phyloP scores from a whole-genome alignment of 2,888 invertebrate genomes.

The Neoscelio sp. region DNA sequence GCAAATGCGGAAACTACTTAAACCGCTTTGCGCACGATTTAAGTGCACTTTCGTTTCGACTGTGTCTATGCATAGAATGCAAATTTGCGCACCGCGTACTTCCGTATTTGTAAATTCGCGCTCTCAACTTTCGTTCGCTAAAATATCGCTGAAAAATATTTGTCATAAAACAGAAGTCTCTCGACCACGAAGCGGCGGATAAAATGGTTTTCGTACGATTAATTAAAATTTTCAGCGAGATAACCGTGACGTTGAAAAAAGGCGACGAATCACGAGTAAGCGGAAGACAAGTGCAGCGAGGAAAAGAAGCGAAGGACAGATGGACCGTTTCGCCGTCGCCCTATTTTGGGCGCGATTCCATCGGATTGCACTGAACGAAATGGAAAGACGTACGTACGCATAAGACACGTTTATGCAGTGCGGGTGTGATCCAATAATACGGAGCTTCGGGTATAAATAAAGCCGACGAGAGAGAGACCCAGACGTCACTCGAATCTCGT shows the following conservation, averaged over 20 bases:
- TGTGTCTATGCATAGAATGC: conserved; percentile 76
- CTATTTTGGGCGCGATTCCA: conserved; percentile 67
- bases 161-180: too few species aligned
- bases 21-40: conserved; percentile 47
- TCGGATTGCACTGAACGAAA: conserved; percentile 70
- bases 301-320: conserved; percentile 63
- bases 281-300: conserved; percentile 38
- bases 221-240: conserved; percentile 6
- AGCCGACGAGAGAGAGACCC: conserved; percentile 74
- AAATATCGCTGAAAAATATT: too few species aligned
- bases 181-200: neutral
- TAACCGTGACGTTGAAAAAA: conserved; percentile 9
- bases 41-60: conserved; percentile 59
- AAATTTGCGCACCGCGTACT: conserved; percentile 76
- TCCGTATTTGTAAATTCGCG: conserved; percentile 41
- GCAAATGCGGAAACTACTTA: conserved; percentile 59
- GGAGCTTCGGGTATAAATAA: conserved; percentile 82
- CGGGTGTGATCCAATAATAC: conserved; percentile 83
- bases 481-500: conserved; percentile 74
- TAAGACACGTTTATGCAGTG: conserved; percentile 76
- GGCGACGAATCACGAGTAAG: conserved; percentile 10
- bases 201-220: neutral
- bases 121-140: neutral
- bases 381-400: conserved; percentile 74
- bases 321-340: conserved; percentile 66